Base-by-base conservation (phyloP, 2,797 vertebrate genomes). In the Pseudocheirus occidentalis region DNA sequence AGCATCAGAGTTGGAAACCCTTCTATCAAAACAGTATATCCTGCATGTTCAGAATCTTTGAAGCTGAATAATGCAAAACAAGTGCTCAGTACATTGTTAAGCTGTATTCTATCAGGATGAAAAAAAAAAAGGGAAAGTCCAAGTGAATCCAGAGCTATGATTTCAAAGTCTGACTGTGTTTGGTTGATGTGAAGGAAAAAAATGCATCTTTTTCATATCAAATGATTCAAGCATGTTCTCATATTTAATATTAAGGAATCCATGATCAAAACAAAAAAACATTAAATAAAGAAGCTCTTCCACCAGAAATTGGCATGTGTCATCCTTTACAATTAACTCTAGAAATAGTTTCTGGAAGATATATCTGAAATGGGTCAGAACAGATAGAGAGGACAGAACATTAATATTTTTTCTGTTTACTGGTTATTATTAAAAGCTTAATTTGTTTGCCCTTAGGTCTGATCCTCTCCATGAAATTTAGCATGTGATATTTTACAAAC, bases 381-480 rank as follows among this genome's bases (percentile, higher is more conserved):
- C 91, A 96, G 95, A 97, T 97, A 98, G 97, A 93, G 97, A 95
- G 97, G 97, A 94, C 94, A 95, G 97, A 95, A 92, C 95, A 97
- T 97, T 97, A 96, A 90, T 96, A 94, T 24, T 90, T 95, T 96
- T 95, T 98, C 95, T 97, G 92, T 97, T 98, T 98, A 97, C 95
- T 94, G 90, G 92, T 95, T 97, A 97, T 97, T 97, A 96, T 95
- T 97, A 98, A 97, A 97, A 97, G 93, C 98, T 92, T 97, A 95
- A 97, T 95, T 95, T 98, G 95, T 98, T 97, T 96, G 93, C 93
- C 94, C 92, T 95, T 91, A 97, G 92, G 59, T 97, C 93, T 96
- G 73, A 97, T 59, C 56, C 95, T 98, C 93, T 97, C 95, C 81
- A 66, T 97, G 96, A 97, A 97, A 98, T 97, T 97, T 96, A 96